A percentile compares a stretch with the other conserved stretches of the same genome.
Conservation (phyloP, 2,888 invertebrate genomes). For the Diaperis boleti region DNA sequence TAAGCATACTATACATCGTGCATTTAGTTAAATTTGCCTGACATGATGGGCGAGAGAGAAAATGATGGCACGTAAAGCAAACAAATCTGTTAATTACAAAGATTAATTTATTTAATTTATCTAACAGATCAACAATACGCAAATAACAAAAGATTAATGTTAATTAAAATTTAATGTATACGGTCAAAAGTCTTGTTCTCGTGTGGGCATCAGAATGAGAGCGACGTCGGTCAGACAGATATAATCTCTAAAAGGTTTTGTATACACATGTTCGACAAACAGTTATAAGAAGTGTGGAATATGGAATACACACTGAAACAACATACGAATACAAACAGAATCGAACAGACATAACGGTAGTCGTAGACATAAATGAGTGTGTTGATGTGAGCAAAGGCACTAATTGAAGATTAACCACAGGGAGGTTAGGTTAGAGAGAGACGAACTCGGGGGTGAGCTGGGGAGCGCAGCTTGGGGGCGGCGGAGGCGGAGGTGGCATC, state of each 20-base stretch:
- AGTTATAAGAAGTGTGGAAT: slow-evolving; percentile 42
- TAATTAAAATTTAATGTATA: slow-evolving; percentile 43
- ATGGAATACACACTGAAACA: slow-evolving; percentile 45
- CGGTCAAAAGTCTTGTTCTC: slow-evolving; percentile 47
- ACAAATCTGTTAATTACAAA: slow-evolving; percentile 54
- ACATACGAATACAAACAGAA: slow-evolving; percentile 46
- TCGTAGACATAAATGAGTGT: slow-evolving; percentile 41
- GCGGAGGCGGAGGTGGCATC: slow-evolving; percentile 69
- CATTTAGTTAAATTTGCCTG: slow-evolving; percentile 50
- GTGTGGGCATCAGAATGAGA: slow-evolving; percentile 35
- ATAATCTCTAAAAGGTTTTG: slow-evolving; percentile 43
- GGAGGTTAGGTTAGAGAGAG: slow-evolving; percentile 68
- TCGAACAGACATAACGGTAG: slow-evolving; percentile 39
- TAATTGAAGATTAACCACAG: slow-evolving; percentile 66
- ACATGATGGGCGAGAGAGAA: slow-evolving; percentile 38
- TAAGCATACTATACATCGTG: slow-evolving; percentile 49
- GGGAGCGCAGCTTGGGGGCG: slow-evolving; percentile 71
- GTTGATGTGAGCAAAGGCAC: slow-evolving; percentile 66
- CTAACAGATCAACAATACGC: slow-evolving; percentile 63
- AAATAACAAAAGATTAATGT: slow-evolving; percentile 49
- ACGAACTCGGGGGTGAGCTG: slow-evolving; percentile 70
- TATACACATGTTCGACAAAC: slow-evolving; percentile 43
- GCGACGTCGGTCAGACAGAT: slow-evolving; percentile 29
- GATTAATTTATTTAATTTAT: slow-evolving; percentile 60
- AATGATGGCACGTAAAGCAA: slow-evolving; percentile 29